A percentile compares a stretch with the other conserved stretches of the same genome.
These are phyloP conservation scores for Dendrolimus pini DNA, from an alignment of 2,888 invertebrate species.

Conservation along the genomic window DNA sequence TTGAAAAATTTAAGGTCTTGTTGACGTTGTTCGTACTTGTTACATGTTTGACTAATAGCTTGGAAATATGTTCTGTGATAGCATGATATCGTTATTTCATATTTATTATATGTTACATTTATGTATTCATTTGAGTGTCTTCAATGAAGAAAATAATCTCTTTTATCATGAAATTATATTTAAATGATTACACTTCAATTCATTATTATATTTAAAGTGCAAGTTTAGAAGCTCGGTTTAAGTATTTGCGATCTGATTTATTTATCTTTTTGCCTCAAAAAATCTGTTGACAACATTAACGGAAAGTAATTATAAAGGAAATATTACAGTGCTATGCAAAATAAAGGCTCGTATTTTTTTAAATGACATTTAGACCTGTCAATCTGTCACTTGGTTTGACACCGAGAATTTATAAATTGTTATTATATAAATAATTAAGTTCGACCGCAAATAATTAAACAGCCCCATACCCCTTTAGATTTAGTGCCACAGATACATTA, in stretches of 20 bases:
- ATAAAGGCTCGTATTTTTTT: too few species aligned
- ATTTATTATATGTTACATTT: constrained; percentile 21
- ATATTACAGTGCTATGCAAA: too few species aligned
- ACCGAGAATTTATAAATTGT: too few species aligned
- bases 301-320: too few species aligned
- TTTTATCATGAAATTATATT: constrained; percentile 28
- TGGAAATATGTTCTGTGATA: constrained; percentile 45
- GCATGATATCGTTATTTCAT: constrained; percentile 44
- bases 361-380: too few species aligned
- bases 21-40: constrained; percentile 52
- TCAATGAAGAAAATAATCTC: constrained; percentile 66
- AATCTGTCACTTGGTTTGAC: too few species aligned
- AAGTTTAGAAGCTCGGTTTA: constrained; percentile 40
- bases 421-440: not conserved
- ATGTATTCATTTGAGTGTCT: constrained; percentile 20
- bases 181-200: constrained; percentile 40
- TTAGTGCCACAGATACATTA: constrained; percentile 52
- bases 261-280: too few species aligned
- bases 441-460: constrained; percentile 36
- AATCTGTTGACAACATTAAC: too few species aligned
- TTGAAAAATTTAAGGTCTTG: constrained; percentile 17
- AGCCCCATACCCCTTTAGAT: constrained; percentile 40
- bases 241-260: constrained; percentile 34
- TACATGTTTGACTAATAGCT: constrained; percentile 62
- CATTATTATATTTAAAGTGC: constrained; percentile 31